A percentile compares a stretch with the other conserved stretches of the same genome.
Conservation (phyloP, 2,888 invertebrate genomes). For the Caenorhabditis japonica region DNA sequence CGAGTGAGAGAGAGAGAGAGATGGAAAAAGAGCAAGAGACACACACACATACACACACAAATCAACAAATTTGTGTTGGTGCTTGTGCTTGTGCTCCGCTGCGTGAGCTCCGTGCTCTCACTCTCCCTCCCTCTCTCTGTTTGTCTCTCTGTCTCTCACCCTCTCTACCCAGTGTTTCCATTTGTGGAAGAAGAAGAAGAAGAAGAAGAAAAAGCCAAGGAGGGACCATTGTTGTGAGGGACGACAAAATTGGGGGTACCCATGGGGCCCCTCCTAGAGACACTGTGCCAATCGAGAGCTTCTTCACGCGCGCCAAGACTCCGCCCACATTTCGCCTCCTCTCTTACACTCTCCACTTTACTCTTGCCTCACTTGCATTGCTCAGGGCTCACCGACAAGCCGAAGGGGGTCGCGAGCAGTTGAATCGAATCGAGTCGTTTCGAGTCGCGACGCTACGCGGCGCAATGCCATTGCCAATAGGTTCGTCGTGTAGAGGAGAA, state of each 20-base stretch:
- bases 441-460: no score
- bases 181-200: conserved; percentile 3
- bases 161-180: background rate
- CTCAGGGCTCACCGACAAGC: background rate
- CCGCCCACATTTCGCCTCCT: background rate
- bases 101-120: conserved; percentile 9
- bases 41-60: conserved; percentile 37
- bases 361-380: background rate
- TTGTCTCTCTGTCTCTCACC: background rate
- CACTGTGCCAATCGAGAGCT: no score
- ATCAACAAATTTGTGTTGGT: conserved; percentile 41
- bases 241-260: no score
- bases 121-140: conserved; percentile 1
- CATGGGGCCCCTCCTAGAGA: no score
- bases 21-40: conserved; percentile 20
- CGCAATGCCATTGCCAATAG: background rate
- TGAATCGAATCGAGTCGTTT: no score
- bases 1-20: conserved; percentile 19
- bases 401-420: no score
- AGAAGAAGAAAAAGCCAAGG: conserved; percentile 11
- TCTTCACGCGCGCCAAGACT: no score
- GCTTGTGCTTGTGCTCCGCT: background rate
- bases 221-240: background rate
- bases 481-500: background rate
- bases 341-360: background rate